Base-by-base conservation (phyloP, 92 coral and sea anemone species). In the Ricordea florida region DNA sequence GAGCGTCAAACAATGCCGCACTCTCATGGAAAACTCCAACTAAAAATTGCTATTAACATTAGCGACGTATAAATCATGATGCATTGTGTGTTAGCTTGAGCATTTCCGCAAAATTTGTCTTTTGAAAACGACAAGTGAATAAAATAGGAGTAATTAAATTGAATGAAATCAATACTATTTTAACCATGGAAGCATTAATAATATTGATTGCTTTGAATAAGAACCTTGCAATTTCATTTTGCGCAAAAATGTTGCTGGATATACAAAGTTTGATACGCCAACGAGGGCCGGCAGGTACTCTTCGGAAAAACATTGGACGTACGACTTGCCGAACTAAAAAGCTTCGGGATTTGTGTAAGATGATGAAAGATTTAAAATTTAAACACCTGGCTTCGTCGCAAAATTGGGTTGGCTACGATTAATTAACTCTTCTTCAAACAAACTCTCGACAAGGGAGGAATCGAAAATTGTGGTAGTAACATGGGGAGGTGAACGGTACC, bases 361-460 rank as follows among this genome's bases (percentile, higher is more conserved):
- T 24, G 28, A 37, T 27, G 0, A 11, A 55, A 64, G 29, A 15
- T 26, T 1, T 1, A 17, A 45, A 28, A 4, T 18, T 0, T 0
- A 45, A 10, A 43, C 56, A 65, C 55, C 72, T 44, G 72, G 26
- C 11, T 17, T 29, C 24, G 17, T 46, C 22, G 33, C 40, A 16
- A 27, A 44, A 40, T 44, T 65, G 57, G 47, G 29, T 44, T 27
- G 72, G 17, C 31, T 17, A 29, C 27, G 17, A 29, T 45, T 65
- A 18, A 65, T 65, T 65, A 29, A 63, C 56, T 28, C 36, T 21
- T 42, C 17, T 42, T 63, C 41, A 64, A 64, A 44, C 29, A 46
- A 44, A 65, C 3, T 21, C 42, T 14, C 32, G 57, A 45, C 40
- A 27, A n/a, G n/a, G n/a, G n/a, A n/a, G n/a, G n/a, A n/a, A n/a